Evolutionary conservation across 2,888 invertebrate genomes (phyloP).

Genomic region (Drosophila putrida): DNA sequence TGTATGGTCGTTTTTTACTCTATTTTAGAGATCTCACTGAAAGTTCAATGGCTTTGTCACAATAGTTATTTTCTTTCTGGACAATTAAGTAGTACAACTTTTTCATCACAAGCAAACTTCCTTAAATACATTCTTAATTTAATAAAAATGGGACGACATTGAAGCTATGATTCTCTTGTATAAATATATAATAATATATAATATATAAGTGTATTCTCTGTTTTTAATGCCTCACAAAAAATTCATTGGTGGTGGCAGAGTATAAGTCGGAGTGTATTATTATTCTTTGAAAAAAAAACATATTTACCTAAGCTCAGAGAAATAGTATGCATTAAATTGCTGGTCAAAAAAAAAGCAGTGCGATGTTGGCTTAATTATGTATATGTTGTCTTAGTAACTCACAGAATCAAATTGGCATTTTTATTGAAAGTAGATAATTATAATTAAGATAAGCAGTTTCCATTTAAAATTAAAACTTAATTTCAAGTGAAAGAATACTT

Average conservation of each 20-base stretch:
- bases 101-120: background rate
- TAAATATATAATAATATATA: background rate
- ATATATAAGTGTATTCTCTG: background rate
- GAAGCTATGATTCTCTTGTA: background rate
- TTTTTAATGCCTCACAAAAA: background rate
- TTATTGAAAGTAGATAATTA: constrained; percentile 9
- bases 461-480: background rate
- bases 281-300: constrained; percentile 1
- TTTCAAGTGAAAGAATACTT: background rate
- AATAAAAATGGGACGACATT: too few species aligned
- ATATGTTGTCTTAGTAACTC: constrained; percentile 4
- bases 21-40: background rate
- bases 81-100: background rate
- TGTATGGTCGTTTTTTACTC: constrained; percentile 38
- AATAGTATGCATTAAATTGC: constrained; percentile 49
- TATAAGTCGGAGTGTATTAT: background rate
- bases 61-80: background rate
- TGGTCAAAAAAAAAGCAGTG: background rate
- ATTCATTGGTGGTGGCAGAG: background rate
- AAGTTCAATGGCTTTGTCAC: background rate
- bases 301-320: constrained; percentile 37
- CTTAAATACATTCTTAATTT: background rate
- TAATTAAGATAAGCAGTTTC: background rate
- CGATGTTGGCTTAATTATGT: background rate
- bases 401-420: constrained; percentile 31